Evolutionary conservation across 1,140 invertebrate species (phyloP), one percentile per base, ranked within the genome.

Genomic region (Oryzaephilus surinamensis): DNA sequence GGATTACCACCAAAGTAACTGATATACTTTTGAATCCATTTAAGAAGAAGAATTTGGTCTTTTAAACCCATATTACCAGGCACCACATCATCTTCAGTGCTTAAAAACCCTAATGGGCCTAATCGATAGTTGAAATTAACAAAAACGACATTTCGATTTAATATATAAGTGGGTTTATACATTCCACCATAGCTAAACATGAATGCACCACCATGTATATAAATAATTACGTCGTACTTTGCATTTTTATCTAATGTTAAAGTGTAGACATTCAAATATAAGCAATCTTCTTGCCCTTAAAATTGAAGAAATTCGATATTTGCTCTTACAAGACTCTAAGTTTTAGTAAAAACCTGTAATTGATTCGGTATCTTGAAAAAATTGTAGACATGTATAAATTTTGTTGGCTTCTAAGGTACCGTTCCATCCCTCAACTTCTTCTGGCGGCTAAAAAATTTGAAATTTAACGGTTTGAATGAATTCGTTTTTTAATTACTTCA

Each of bases 71-170:
- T 65, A 61, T 74, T 61, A 39, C 72, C 62, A 29, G 79, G 60
- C 46, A 57, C 33, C 15, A 49, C 14, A 4, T 46, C 34, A 26
- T 55, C 51, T 50, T 60, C 55, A 4, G 60, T 62, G 41, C 51
- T 57, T 32, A 58, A 23, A 42, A 57, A 60, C 15, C 57, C 54
- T 58, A 23, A 59, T 1, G 69, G 57, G 4, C 76, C 77, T 8
- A 81, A 50, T 30, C 79, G 57, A 52, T 79, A 81, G 54, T 77
- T 78, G 0, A 81, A 56, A 10, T 68, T 76, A 0, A 80, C 77
- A 21, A 72, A 62, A 4, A 81, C 69, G 10, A 79, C 52, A 44
- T 77, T 66, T 28, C 68, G 45, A 16, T 69, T 71, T 62, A 83
- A 66, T 0, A 82, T 39, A 43, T 70, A 65, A 6, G 65, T 54